Percentiles rank a stretch among this genome's conserved stretches.
These are phyloP conservation scores for Pseudomugil tenellus DNA, from an alignment of 2,797 vertebrate genomes.

Conservation along the genomic window DNA sequence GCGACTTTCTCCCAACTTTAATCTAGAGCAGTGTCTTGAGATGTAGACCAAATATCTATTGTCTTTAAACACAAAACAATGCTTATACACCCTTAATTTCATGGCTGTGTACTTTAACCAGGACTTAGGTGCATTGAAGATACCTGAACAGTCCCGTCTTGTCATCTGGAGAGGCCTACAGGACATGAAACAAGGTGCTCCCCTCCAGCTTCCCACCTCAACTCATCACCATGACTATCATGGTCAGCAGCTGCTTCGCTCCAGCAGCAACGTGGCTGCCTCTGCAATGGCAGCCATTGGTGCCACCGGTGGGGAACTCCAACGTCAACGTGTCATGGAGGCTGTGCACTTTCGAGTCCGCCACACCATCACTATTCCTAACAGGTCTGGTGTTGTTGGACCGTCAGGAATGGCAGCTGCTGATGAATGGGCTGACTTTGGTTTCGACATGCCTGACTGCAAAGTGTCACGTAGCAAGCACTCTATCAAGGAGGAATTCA, in stretches of 20 bases:
- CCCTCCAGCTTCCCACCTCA: constrained; percentile 64
- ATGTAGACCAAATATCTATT: background rate
- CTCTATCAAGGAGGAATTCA: constrained; percentile 96
- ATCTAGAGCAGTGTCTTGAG: constrained; percentile 2
- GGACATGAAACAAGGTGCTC: constrained; percentile 90
- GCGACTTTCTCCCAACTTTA: background rate
- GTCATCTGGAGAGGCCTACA: constrained; percentile 96
- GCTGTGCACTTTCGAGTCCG: constrained; percentile 97
- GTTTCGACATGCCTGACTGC: constrained; percentile 98
- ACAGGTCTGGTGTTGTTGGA: constrained; percentile 80
- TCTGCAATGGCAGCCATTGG: constrained; percentile 88
- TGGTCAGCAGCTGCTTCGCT: constrained; percentile 91
- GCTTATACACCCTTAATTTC: background rate
- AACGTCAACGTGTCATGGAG: constrained; percentile 98
- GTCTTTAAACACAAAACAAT: constrained; percentile 13
- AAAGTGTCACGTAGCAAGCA: constrained; percentile 88
- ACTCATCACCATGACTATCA: constrained; percentile 85
- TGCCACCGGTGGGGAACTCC: constrained; percentile 89
- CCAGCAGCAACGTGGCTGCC: constrained; percentile 90
- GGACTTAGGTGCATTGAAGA: constrained; percentile 95
- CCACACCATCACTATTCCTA: constrained; percentile 98
- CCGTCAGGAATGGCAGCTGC: constrained; percentile 62
- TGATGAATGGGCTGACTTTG: constrained; percentile 98
- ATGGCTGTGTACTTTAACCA: constrained; percentile 62
- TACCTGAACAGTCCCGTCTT: constrained; percentile 94